A percentile compares a stretch with the other conserved stretches of the same genome.
Evolutionary conservation across 2,888 invertebrate species (phyloP).

Genomic region (Stegana nigrithorax): DNA sequence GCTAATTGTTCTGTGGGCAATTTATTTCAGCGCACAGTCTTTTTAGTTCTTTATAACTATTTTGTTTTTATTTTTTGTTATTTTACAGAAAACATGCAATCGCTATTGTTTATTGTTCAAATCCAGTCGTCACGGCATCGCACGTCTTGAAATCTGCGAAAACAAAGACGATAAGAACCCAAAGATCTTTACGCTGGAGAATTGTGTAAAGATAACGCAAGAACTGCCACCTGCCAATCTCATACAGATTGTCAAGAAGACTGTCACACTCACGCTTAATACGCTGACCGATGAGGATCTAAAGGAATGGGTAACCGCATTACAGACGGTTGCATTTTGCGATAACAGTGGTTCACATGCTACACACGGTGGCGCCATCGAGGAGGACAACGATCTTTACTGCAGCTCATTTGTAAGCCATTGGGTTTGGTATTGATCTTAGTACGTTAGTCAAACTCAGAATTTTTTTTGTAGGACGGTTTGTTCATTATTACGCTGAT

Average conservation of each 20-base stretch:
- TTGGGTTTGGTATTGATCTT: too few relatives aligned
- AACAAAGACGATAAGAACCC: constrained; percentile 80
- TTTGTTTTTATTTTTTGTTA: neutral
- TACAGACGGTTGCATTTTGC: constrained; percentile 85
- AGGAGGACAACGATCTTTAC: constrained; percentile 90
- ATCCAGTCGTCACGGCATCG: constrained; percentile 86
- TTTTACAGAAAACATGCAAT: constrained; percentile 83
- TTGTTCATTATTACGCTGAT: constrained; percentile 83
- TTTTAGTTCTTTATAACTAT: too few relatives aligned
- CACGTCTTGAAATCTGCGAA: constrained; percentile 87
- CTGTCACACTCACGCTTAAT: constrained; percentile 74
- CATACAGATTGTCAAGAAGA: constrained; percentile 80
- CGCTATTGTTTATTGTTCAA: constrained; percentile 75
- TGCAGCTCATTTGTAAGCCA: constrained; percentile 77
- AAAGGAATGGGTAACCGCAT: constrained; percentile 81
- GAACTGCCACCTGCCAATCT: constrained; percentile 73
- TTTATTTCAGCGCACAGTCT: too few relatives aligned
- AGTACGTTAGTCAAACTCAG: too few relatives aligned
- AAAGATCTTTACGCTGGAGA: constrained; percentile 85
- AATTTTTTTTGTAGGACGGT: constrained; percentile 72
- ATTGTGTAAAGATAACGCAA: constrained; percentile 86
- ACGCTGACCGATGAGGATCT: constrained; percentile 76
- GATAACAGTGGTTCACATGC: constrained; percentile 71
- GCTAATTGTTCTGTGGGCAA: too few relatives aligned
- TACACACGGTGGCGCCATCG: constrained; percentile 72